Evolutionary conservation across 2,113 vertebrate species (phyloP), one percentile per base, ranked within the genome.

Genomic region (Lagopus muta): DNA sequence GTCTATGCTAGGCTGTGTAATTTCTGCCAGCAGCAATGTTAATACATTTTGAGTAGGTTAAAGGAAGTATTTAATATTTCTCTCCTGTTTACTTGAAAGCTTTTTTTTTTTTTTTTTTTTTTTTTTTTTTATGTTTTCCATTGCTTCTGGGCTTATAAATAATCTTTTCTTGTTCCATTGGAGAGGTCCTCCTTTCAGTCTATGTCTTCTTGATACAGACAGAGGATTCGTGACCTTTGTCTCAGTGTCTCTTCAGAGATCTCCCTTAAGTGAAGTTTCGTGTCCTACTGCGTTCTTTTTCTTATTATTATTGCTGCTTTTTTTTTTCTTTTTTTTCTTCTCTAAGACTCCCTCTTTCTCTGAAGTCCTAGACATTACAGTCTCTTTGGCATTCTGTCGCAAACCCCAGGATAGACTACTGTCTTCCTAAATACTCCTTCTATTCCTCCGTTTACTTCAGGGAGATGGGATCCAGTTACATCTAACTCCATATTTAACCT

Each of bases 21-120:
- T 81, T 88, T 77, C 30, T 81, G 32, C 40, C 55, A 86, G 38
- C 36, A 69, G 28, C 28, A 36, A 19, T 11, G 11, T 70, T 48
- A 62, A 91, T 11, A 3, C 32, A 13, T 14, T 83, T 75, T 50
- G 48, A 88, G n/a, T 28, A 86, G 32, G 82, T 88, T 74, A 86
- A 80, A 73, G 28, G 30, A 86, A 95, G 67, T 19, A 40, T 81
- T 90, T 88, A 85, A 70, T 91, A 52, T 73, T 86, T 74, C 25
- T 55, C 34, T 74, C 4, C 45, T 76, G 10, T 74, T 94, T 81
- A 77, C 38, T 78, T 83, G 22, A 32, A 80, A 83, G 11, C 1
- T 42, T 65, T 91, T 77, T 73, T 8, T 42, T 42, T 42, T 42
- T 43, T 16, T 3, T 42, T 42, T 73, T 8, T 36, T 36, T 58